phyloP scores from a whole-genome alignment of 2,888 invertebrate species.

The Neria commutata region DNA sequence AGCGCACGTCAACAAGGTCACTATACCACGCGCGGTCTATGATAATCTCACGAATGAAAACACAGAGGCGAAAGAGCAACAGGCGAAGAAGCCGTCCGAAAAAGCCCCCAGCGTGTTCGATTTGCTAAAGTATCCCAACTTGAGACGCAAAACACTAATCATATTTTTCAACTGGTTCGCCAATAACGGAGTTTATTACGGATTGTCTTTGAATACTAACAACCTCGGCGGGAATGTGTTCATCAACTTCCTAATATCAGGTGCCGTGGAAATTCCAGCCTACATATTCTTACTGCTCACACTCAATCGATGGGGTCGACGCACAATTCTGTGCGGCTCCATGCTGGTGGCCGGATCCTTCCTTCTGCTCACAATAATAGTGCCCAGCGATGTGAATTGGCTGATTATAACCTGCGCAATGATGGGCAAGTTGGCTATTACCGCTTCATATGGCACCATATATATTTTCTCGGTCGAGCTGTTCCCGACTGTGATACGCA shows the following conservation, averaged over 20 bases:
- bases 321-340: conserved; percentile 71
- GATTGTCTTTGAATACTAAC: conserved; percentile 76
- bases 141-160: conserved; percentile 70
- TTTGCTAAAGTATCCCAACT: conserved; percentile 70
- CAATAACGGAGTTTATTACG: conserved; percentile 79
- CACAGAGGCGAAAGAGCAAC: conserved; percentile 38
- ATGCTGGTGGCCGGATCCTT: conserved; percentile 70
- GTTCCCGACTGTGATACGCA: conserved; percentile 79
- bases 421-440: conserved; percentile 75
- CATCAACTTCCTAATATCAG: conserved; percentile 76
- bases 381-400: conserved; percentile 66
- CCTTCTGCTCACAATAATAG: conserved; percentile 66
- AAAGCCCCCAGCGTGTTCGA: conserved; percentile 64
- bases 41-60: conserved; percentile 64
- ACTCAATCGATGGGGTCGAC: conserved; percentile 74
- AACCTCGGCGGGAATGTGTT: conserved; percentile 75
- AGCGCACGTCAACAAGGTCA: conserved; percentile 70
- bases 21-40: conserved; percentile 65
- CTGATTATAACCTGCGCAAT: conserved; percentile 69
- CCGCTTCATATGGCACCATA: conserved; percentile 75
- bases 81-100: background rate
- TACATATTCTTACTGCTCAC: conserved; percentile 71
- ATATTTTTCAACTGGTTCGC: conserved; percentile 81
- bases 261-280: conserved; percentile 78
- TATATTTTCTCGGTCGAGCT: conserved; percentile 78